Evolutionary conservation across 2,113 vertebrate genomes (phyloP).

Genomic region (Odocoileus virginianus): DNA sequence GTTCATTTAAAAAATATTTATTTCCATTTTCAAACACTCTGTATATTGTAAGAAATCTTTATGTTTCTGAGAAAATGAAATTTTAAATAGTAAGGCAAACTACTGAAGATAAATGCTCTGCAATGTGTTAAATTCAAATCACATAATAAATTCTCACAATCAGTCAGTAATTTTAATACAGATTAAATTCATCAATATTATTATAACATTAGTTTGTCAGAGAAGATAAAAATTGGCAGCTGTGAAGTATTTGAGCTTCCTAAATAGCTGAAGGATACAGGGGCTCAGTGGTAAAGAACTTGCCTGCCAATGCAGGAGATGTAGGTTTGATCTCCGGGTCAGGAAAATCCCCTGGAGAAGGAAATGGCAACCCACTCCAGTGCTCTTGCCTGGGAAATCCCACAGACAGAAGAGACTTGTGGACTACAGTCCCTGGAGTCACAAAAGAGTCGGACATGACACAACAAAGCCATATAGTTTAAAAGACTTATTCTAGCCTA

Average conservation of each 20-base stretch:
- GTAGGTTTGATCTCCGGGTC: no score
- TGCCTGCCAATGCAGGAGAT: no score
- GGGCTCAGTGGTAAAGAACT: no score
- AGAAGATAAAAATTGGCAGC: background rate
- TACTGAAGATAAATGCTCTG: background rate
- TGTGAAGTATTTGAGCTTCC: background rate
- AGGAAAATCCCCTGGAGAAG: background rate
- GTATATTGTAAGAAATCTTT: background rate
- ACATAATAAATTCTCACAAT: background rate
- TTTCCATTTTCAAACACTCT: background rate
- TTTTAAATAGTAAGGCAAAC: background rate
- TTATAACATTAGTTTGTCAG: background rate
- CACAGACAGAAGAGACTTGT: background rate
- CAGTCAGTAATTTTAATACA: background rate
- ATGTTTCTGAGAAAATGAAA: constrained; percentile 1
- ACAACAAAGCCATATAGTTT: background rate
- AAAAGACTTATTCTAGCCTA: background rate
- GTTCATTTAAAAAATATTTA: background rate
- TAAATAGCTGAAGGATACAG: background rate
- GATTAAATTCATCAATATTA: background rate
- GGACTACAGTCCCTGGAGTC: background rate
- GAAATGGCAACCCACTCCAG: background rate
- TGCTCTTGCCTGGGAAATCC: background rate
- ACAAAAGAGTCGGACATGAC: background rate
- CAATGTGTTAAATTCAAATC: background rate